Evolutionary conservation across 2,113 vertebrate genomes (phyloP).

Genomic region (Pachypanchax playfairii): DNA sequence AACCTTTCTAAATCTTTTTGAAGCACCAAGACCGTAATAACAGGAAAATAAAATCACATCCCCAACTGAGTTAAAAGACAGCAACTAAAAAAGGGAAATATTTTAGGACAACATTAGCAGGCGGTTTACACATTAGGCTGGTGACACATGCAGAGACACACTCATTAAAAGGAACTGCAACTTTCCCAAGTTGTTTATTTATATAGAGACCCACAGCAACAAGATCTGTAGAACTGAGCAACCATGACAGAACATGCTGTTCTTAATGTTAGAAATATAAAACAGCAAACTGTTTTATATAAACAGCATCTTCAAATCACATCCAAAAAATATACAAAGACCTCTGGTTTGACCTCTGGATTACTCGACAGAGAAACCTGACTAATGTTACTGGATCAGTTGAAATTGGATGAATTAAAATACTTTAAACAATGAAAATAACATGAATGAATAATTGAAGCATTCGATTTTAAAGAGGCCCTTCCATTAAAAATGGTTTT

Average conservation of each 20-base stretch:
- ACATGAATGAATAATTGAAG: no score
- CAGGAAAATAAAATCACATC: neutral
- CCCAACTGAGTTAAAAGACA: neutral
- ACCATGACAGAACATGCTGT: neutral
- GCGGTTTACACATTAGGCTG: neutral
- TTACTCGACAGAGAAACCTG: no score
- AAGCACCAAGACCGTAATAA: neutral
- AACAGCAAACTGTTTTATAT: neutral
- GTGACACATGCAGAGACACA: neutral
- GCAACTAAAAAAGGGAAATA: neutral
- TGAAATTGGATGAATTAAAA: no score
- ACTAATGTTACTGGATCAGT: no score
- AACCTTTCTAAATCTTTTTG: neutral
- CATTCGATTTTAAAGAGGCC: no score
- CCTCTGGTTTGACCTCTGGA: no score
- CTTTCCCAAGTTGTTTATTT: neutral
- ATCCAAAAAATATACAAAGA: no score
- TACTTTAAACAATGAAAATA: no score
- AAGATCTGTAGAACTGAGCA: neutral
- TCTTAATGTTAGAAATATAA: conserved; percentile 7
- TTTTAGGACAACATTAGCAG: neutral
- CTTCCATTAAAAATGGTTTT: no score
- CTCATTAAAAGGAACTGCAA: neutral
- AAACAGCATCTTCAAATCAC: no score
- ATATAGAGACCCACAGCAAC: neutral